phyloP scores from a whole-genome alignment of 2,113 vertebrate genomes.

The Macrotus californicus region DNA sequence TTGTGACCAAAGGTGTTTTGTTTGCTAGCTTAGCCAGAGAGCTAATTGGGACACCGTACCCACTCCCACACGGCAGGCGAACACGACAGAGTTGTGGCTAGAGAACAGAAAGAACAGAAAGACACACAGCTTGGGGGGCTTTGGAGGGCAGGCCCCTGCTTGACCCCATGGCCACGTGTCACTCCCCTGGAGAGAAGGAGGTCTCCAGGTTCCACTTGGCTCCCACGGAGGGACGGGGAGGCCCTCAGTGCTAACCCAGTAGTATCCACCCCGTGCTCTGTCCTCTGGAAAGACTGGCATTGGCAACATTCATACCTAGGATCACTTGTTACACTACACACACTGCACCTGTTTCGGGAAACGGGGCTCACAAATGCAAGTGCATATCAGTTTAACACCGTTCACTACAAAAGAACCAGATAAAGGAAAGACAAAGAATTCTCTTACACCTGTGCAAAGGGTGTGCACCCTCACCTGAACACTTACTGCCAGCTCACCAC shows the following conservation, averaged over 20 bases:
- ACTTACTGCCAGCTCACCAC: neutral
- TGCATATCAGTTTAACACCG: neutral
- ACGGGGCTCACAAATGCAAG: constrained; percentile 11
- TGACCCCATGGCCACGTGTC: neutral
- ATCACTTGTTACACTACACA: neutral
- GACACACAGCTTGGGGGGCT: neutral
- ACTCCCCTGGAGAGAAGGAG: neutral
- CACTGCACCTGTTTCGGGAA: neutral
- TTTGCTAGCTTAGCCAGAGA: neutral
- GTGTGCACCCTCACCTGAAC: neutral
- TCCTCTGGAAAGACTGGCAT: neutral
- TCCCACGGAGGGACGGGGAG: neutral
- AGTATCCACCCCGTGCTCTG: neutral
- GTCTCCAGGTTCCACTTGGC: neutral
- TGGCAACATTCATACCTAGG: neutral
- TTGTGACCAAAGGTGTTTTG: neutral
- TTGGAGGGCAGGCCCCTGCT: neutral
- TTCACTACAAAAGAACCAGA: neutral
- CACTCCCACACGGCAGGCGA: fast-evolving
- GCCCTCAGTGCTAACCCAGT: neutral
- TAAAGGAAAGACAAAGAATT: neutral
- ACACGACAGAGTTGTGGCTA: neutral
- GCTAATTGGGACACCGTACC: neutral
- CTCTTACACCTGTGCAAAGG: too few species aligned
- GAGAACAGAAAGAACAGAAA: neutral